Conservation (phyloP, 2,113 vertebrate species). For the Lophius piscatorius region DNA sequence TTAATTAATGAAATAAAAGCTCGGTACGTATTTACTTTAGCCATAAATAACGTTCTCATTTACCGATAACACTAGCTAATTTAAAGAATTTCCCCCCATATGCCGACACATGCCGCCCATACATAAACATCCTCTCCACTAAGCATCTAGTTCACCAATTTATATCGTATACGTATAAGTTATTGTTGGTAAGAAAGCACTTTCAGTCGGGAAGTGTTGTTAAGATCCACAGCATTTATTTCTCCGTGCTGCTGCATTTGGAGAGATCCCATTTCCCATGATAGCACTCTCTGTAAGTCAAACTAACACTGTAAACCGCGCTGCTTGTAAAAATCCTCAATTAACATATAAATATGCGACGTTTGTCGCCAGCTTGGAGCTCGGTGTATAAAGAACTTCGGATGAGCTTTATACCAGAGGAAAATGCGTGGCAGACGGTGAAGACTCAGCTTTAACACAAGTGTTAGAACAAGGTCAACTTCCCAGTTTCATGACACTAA, state of each 20-base stretch:
- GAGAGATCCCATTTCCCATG: conserved; percentile 41
- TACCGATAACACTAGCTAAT: too few species aligned
- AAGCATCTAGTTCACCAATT: too few species aligned
- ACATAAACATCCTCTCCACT: conserved; percentile 6
- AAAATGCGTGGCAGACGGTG: background rate
- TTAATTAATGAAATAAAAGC: conserved; percentile 72
- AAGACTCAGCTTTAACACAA: conserved; percentile 3
- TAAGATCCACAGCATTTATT: conserved; percentile 52
- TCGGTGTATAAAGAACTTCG: conserved; percentile 10
- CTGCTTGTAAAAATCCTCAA: conserved; percentile 41
- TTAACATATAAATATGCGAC: conserved; percentile 48
- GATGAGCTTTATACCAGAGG: conserved; percentile 3
- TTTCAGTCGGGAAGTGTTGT: conserved; percentile 44
- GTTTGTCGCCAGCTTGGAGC: background rate
- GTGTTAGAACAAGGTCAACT: background rate
- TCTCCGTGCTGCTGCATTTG: conserved; percentile 14
- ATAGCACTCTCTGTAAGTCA: conserved; percentile 40
- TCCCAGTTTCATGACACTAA: conserved; percentile 8
- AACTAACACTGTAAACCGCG: background rate
- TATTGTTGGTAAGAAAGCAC: conserved; percentile 5
- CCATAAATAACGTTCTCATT: conserved; percentile 47
- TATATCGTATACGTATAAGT: too few species aligned
- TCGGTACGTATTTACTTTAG: conserved; percentile 53
- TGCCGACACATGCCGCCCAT: too few species aligned
- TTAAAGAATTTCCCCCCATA: too few species aligned